These are phyloP conservation scores for Phylloscopus collybita DNA, from an alignment of 2,797 vertebrate genomes.

Conservation along the genomic window DNA sequence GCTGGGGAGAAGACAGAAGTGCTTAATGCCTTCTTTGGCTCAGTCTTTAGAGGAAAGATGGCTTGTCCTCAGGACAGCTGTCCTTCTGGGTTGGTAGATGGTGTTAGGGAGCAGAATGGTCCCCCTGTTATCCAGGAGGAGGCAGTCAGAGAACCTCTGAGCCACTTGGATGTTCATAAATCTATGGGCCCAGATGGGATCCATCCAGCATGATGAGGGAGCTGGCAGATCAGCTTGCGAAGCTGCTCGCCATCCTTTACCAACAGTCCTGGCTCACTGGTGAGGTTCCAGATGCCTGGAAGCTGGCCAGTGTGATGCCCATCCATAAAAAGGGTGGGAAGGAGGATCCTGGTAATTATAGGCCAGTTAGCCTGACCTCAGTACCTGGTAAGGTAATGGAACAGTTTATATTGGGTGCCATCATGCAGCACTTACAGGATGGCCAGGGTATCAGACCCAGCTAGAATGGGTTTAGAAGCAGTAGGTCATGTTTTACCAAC, in stretches of 20 bases:
- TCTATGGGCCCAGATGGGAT: too few species aligned
- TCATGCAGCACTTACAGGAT: background rate
- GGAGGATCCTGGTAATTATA: too few species aligned
- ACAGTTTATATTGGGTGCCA: too few species aligned
- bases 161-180: too few species aligned
- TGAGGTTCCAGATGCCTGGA: too few species aligned
- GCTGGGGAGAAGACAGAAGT: background rate
- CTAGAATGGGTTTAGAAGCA: background rate
- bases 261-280: too few species aligned
- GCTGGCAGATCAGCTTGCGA: background rate
- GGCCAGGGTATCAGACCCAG: background rate
- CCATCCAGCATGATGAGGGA: too few species aligned
- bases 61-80: background rate
- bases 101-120: background rate
- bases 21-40: background rate
- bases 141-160: too few species aligned
- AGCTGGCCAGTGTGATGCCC: rapidly evolving
- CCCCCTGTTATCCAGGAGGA: too few species aligned
- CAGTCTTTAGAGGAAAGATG: background rate
- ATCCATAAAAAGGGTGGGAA: too few species aligned
- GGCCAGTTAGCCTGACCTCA: too few species aligned
- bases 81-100: background rate
- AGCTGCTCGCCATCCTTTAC: background rate
- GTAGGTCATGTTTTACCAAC: too few species aligned
- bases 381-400: background rate